Base-by-base conservation (phyloP, 1,140 invertebrate genomes). In the Mactra quadrangularis region DNA sequence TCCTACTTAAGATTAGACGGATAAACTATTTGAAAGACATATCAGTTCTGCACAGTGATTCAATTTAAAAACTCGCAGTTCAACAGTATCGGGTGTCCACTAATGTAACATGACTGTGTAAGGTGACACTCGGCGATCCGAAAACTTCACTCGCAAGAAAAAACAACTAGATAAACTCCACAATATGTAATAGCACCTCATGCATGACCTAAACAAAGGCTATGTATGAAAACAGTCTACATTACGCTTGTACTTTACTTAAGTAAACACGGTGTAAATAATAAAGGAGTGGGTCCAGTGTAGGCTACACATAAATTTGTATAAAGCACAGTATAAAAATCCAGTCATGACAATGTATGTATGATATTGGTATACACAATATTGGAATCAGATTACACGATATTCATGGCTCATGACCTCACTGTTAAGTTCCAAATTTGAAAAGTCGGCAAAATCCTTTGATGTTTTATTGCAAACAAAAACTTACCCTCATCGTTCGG, bases 401-500 rank as follows among this genome's bases (percentile, higher is more conserved):
- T 70, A 81, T 57, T 52, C 35, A 59, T 35, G 55, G 53, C 25
- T 71, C 64, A 70, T 47, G 77, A 70, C 22, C 64, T 45, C 17
- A 29, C 66, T 52, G 47, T 50, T 81, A 57, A 60, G 60, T 55
- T 68, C 33, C 55, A 66, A 81, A 55, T 55, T 71, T 50, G 41
- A 68, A 70, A 66, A 29, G 31, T 55, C 47, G 55, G 47, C 41
- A 55, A 60, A 78, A 60, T 81, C 77, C 77, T 81, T 81, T 81
- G 77, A 81, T 68, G 77, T 81, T 71, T 50, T 57, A 59, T 50
- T 81, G 25, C 45, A 70, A 66, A 50, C 25, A n/a, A 31, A 25
- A 71, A 81, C 77, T 70, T 81, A 81, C 77, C 77, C 25, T 81
- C 77, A 59, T 81, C 77, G n/a, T 33, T 68, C n/a, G 47, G 77